These are phyloP conservation scores for Sesia bembeciformis DNA, from an alignment of 2,888 invertebrate genomes.

Conservation along the genomic window DNA sequence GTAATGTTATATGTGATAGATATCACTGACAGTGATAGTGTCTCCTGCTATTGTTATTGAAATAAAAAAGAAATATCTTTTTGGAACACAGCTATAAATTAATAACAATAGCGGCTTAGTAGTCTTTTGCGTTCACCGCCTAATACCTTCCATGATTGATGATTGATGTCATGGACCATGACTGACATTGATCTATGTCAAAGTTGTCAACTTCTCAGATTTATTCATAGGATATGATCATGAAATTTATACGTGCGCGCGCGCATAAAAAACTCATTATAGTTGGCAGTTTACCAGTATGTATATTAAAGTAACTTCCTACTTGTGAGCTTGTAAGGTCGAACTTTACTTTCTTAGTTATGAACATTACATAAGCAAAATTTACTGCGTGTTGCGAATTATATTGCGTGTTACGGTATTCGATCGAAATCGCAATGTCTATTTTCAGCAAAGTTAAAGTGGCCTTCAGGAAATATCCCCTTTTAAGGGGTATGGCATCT, in stretches of 20 bases:
- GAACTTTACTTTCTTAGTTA: not conserved
- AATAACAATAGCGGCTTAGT: no score
- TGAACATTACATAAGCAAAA: not conserved
- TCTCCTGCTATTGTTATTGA: no score
- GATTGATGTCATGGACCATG: no score
- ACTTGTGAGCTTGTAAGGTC: not conserved
- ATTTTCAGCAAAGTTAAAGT: slow-evolving; percentile 9
- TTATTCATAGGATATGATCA: no score
- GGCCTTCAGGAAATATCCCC: slow-evolving; percentile 53
- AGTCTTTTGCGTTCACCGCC: no score
- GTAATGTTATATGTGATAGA: no score
- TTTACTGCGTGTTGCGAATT: not conserved
- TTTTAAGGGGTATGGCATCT: slow-evolving; percentile 78
- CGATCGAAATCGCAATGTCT: not conserved
- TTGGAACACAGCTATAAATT: no score
- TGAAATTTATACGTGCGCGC: not conserved
- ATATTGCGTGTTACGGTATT: not conserved
- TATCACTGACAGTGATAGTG: no score
- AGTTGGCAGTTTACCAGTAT: not conserved
- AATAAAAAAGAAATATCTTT: no score
- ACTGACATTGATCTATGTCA: no score
- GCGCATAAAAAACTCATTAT: not conserved
- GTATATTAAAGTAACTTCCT: not conserved
- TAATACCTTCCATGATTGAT: no score
- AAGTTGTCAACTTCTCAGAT: no score